phyloP scores from a whole-genome alignment of 2,888 invertebrate species.

The Tinea pellionella region DNA sequence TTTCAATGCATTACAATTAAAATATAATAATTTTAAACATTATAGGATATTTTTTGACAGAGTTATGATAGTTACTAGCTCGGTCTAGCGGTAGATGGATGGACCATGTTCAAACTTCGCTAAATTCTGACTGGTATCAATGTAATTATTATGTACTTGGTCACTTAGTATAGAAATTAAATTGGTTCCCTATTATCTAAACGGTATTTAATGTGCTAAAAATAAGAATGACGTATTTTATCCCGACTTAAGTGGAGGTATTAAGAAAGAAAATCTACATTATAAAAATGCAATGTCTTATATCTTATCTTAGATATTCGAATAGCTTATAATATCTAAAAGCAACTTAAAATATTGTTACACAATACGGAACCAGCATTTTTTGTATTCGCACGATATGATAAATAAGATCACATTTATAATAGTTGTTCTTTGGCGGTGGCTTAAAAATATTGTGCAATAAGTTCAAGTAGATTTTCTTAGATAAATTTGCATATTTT shows the following conservation, averaged over 20 bases:
- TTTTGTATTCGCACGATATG: neutral
- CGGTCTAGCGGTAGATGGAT: too few relatives aligned
- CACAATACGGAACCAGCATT: neutral
- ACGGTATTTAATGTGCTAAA: neutral
- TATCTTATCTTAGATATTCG: neutral
- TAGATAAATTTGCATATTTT: slow-evolving; percentile 1
- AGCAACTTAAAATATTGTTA: neutral
- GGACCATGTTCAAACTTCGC: too few relatives aligned
- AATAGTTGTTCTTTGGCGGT: neutral
- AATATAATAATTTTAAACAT: too few relatives aligned
- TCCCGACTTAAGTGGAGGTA: neutral
- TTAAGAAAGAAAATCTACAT: neutral
- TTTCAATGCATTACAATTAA: too few relatives aligned
- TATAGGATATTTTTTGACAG: too few relatives aligned
- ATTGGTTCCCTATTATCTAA: too few relatives aligned
- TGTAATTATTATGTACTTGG: too few relatives aligned
- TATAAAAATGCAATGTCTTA: neutral
- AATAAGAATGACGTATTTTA: slow-evolving; percentile 3
- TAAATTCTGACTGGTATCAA: too few relatives aligned
- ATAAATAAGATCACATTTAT: neutral
- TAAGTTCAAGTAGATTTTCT: neutral
- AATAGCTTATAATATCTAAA: neutral
- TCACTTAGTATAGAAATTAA: too few relatives aligned
- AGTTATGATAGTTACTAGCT: too few relatives aligned
- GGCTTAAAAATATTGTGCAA: neutral